Conservation (phyloP, 2,113 vertebrate species). For the Oreochromis aureus region DNA sequence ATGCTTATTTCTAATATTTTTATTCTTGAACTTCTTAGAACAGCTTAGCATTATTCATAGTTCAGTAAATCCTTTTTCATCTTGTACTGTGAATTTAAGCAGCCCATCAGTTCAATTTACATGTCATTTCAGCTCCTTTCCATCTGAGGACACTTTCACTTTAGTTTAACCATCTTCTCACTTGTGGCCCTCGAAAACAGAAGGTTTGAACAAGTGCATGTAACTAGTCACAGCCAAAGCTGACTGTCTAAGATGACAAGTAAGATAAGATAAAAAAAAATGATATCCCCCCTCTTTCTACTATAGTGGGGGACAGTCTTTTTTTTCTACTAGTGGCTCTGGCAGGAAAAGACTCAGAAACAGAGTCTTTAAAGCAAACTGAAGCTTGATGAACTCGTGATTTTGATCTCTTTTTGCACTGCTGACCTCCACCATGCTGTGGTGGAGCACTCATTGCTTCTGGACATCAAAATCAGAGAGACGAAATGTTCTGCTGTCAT, state of each 20-base stretch:
- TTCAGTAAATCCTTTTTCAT: neutral
- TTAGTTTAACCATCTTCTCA: neutral
- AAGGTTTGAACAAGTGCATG: neutral
- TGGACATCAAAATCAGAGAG: neutral
- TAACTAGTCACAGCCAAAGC: neutral
- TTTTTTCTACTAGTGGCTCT: neutral
- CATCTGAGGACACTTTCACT: neutral
- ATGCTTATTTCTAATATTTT: neutral
- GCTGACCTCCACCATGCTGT: neutral
- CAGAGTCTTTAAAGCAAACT: neutral
- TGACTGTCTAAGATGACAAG: neutral
- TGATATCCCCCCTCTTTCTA: neutral
- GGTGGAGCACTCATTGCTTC: neutral
- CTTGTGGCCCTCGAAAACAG: neutral
- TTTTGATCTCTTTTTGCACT: neutral
- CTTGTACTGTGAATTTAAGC: neutral
- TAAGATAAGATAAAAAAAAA: neutral
- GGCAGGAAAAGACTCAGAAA: neutral
- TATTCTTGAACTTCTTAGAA: neutral
- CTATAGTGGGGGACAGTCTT: neutral
- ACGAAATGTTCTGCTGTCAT: neutral
- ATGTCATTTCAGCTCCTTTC: neutral
- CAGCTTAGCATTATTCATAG: neutral
- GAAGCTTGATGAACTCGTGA: neutral
- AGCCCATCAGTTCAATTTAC: neutral